These are phyloP conservation scores for Cydia strobilella DNA, from an alignment of 1,140 invertebrate genomes.

Conservation along the genomic window DNA sequence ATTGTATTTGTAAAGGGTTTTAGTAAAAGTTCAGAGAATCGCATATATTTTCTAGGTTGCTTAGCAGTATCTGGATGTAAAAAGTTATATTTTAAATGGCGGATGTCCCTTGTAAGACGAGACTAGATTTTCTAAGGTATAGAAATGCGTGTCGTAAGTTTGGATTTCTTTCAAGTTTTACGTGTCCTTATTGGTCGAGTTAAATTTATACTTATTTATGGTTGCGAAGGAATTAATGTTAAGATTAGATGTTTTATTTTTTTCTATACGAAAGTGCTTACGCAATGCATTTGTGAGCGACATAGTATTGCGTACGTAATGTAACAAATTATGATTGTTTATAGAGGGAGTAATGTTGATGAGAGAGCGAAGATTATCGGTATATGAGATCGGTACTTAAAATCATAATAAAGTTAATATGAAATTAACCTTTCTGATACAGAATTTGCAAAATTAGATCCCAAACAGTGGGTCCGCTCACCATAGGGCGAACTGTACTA, in stretches of 20 bases:
- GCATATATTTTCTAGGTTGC: constrained; percentile 62
- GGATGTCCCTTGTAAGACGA: constrained; percentile 58
- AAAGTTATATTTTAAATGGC: constrained; percentile 67
- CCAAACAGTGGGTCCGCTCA: no score
- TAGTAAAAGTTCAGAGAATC: constrained; percentile 60
- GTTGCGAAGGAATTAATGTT: constrained; percentile 9
- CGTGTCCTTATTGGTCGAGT: background rate
- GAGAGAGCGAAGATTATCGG: background rate
- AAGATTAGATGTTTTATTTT: background rate
- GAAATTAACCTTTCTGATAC: no score
- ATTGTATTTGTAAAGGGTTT: background rate
- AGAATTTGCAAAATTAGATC: no score
- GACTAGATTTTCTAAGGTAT: constrained; percentile 58
- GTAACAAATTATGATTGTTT: background rate
- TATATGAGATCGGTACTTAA: background rate
- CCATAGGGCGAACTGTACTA: no score
- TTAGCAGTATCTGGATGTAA: constrained; percentile 58
- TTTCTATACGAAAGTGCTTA: background rate
- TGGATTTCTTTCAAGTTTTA: constrained; percentile 34
- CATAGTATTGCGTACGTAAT: background rate
- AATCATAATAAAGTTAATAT: no score
- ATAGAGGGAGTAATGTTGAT: background rate
- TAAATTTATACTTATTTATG: constrained; percentile 24
- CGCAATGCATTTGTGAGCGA: background rate
- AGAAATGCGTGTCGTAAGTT: constrained; percentile 50